Evolutionary conservation across 1,140 invertebrate species (phyloP).

Genomic region (Idris sp.): DNA sequence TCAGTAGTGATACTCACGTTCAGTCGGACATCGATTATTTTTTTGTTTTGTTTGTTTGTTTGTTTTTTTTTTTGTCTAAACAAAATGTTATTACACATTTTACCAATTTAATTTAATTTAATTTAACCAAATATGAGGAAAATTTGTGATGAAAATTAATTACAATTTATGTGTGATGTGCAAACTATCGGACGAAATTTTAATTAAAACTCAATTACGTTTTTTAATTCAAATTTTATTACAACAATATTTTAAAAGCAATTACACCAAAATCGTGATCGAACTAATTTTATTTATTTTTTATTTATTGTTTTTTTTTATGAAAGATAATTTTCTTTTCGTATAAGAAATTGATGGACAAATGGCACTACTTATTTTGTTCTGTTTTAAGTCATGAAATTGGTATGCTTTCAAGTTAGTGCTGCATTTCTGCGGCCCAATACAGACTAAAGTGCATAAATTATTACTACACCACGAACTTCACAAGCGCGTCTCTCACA

Average conservation of each 20-base stretch:
- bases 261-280: too few species aligned
- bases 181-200: too few species aligned
- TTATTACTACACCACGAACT: constrained; percentile 71
- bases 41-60: constrained; percentile 8
- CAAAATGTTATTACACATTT: constrained; percentile 18
- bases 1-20: constrained; percentile 36
- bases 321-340: constrained; percentile 39
- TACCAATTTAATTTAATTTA: too few species aligned
- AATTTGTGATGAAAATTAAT: too few species aligned
- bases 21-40: constrained; percentile 31
- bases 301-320: too few species aligned
- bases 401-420: constrained; percentile 49
- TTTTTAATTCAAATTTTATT: too few species aligned
- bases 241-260: too few species aligned
- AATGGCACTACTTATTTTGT: constrained; percentile 40
- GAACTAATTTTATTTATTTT: too few species aligned
- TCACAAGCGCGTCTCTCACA: constrained; percentile 53
- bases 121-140: too few species aligned
- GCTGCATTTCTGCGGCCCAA: constrained; percentile 57
- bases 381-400: constrained; percentile 54
- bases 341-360: constrained; percentile 44
- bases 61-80: constrained; percentile 16
- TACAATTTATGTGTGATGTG: too few species aligned
- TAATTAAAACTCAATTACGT: too few species aligned
- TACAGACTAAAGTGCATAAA: constrained; percentile 70